Evolutionary conservation across 2,797 vertebrate genomes (phyloP).

Genomic region (Thaleichthys pacificus): DNA sequence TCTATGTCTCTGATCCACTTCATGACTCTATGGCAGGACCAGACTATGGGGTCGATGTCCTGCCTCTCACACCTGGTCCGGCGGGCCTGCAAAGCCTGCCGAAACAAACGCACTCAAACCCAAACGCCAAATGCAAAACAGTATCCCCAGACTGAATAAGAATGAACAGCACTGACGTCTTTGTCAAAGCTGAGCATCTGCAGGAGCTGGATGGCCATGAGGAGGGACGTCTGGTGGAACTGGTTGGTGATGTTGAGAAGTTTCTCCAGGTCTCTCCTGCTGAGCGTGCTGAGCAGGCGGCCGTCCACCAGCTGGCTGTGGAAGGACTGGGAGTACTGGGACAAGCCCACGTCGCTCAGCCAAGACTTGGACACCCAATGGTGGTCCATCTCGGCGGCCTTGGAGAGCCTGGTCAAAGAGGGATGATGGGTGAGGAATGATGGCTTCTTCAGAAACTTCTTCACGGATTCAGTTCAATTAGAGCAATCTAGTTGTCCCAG

Average conservation of each 20-base stretch:
- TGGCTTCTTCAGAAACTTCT: too few relatives aligned
- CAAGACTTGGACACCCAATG: conserved; percentile 87
- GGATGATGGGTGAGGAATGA: neutral
- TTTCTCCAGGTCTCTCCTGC: conserved; percentile 81
- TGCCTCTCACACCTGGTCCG: conserved; percentile 81
- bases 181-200: conserved; percentile 83
- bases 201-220: conserved; percentile 83
- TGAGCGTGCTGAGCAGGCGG: conserved; percentile 81
- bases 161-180: conserved; percentile 67
- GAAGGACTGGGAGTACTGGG: conserved; percentile 85
- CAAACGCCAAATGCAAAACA: too few relatives aligned
- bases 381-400: conserved; percentile 85
- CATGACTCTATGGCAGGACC: conserved; percentile 85
- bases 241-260: conserved; percentile 79
- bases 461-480: too few relatives aligned
- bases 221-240: conserved; percentile 83
- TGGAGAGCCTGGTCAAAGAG: conserved; percentile 73
- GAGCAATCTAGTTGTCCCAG: too few relatives aligned
- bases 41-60: conserved; percentile 81
- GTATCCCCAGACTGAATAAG: too few relatives aligned
- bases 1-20: conserved; percentile 87
- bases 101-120: neutral
- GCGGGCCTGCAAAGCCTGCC: conserved; percentile 80
- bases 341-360: conserved; percentile 84
- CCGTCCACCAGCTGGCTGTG: conserved; percentile 83